These are phyloP conservation scores for Cheilosia pagana DNA, from an alignment of 2,888 invertebrate species.

Conservation along the genomic window DNA sequence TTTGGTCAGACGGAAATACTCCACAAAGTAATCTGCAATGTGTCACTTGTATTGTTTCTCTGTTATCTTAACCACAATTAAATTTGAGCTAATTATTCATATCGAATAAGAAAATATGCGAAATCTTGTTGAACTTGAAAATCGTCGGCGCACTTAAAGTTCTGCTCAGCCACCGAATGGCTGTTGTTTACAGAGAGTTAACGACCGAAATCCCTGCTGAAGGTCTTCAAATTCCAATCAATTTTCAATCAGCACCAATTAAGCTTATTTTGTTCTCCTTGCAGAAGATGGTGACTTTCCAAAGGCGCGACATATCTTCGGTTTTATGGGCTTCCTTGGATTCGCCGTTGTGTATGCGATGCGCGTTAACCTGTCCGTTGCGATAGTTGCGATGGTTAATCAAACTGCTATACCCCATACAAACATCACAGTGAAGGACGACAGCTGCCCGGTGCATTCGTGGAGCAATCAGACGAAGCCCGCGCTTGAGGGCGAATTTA, in stretches of 20 bases:
- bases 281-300: constrained; percentile 78
- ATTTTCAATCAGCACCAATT: not conserved
- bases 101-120: not conserved
- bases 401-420: constrained; percentile 86
- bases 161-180: not conserved
- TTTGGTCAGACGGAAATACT: not conserved
- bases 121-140: not conserved
- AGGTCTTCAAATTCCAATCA: not conserved
- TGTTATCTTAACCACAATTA: not conserved
- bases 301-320: constrained; percentile 90
- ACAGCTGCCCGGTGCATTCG: constrained; percentile 85
- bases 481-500: constrained; percentile 87
- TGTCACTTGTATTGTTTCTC: not conserved
- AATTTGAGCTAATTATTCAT: constrained; percentile 1
- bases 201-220: not conserved
- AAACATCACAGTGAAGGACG: constrained; percentile 86
- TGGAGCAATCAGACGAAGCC: constrained; percentile 77
- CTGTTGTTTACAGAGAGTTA: not conserved
- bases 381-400: constrained; percentile 97
- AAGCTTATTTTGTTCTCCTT: constrained; percentile 6
- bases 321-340: constrained; percentile 93
- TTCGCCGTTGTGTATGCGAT: constrained; percentile 95
- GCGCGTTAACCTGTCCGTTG: constrained; percentile 95
- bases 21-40: not conserved
- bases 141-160: not conserved